Percentiles rank a stretch among this genome's conserved stretches.
phyloP scores from a whole-genome alignment of 2,113 vertebrate genomes.

The Elgaria multicarinata region DNA sequence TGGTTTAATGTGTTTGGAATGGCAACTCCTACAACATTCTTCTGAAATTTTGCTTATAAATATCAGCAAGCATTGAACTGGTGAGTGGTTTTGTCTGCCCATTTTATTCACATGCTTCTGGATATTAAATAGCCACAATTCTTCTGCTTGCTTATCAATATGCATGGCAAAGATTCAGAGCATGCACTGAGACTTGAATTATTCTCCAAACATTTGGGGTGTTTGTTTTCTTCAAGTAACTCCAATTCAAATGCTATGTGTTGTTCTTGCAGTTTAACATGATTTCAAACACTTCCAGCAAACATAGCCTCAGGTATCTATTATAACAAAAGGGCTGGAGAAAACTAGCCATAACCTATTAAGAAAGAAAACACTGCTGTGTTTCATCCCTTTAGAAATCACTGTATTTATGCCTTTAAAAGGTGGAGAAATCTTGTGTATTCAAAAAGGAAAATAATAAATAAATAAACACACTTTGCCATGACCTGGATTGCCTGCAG shows the following conservation, averaged over 20 bases:
- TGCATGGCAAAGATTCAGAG: constrained; percentile 12
- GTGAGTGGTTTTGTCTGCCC: not conserved
- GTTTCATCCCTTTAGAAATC: constrained; percentile 25
- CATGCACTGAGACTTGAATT: not conserved
- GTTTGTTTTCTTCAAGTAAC: constrained; percentile 15
- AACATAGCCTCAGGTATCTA: not conserved
- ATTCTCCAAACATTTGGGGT: constrained; percentile 19
- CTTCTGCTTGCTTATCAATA: constrained; percentile 47
- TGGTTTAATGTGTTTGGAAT: not conserved
- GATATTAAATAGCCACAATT: constrained; percentile 13
- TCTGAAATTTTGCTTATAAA: constrained; percentile 33
- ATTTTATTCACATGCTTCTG: constrained; percentile 27
- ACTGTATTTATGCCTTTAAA: not conserved
- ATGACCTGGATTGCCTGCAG: not conserved
- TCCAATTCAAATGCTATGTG: constrained; percentile 28
- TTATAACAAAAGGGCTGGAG: not conserved
- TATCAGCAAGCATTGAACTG: not conserved
- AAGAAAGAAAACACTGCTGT: not conserved
- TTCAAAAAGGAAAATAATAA: not conserved
- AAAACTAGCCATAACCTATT: not conserved
- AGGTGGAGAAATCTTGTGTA: not conserved
- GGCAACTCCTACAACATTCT: not conserved
- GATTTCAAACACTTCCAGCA: constrained; percentile 48
- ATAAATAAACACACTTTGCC: not conserved
- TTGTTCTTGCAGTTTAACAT: constrained; percentile 44